These are phyloP conservation scores for Pitta sordida DNA, from an alignment of 2,113 vertebrate species.

Conservation along the genomic window DNA sequence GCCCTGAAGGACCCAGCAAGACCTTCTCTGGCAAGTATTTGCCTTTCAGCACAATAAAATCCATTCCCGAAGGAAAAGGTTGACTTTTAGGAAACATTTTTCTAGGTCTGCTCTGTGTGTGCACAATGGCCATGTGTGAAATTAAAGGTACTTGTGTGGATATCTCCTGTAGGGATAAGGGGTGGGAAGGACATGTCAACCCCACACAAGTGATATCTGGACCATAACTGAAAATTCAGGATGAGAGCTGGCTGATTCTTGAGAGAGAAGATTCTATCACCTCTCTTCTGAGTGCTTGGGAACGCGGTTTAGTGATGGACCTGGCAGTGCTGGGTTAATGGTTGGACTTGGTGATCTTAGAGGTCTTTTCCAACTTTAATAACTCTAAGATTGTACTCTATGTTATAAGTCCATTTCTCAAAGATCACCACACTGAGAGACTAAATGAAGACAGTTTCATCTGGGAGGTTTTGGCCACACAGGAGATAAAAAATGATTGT, in stretches of 20 bases:
- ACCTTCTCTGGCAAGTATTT: not conserved
- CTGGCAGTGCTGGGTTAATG: not conserved
- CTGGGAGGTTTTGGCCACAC: not conserved
- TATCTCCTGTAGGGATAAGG: not conserved
- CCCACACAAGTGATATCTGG: rapidly evolving
- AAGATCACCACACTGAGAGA: not conserved
- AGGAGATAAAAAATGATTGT: not conserved
- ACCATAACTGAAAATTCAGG: not conserved
- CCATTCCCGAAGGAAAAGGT: not conserved
- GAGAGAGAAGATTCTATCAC: not conserved
- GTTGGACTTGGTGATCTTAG: not conserved
- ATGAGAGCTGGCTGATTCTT: not conserved
- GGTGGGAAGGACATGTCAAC: not conserved
- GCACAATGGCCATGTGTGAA: not conserved
- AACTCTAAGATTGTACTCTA: not conserved
- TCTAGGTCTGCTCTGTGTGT: not conserved
- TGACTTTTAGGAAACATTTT: not conserved
- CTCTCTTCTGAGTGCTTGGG: not conserved
- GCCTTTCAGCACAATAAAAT: not conserved
- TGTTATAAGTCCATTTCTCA: not conserved
- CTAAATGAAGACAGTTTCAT: not conserved
- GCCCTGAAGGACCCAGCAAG: not conserved
- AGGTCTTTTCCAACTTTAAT: not conserved
- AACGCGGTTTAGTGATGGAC: not conserved
- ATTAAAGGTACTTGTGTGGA: not conserved